These are phyloP conservation scores for Dinothrombium tinctorium DNA, from an alignment of 1,140 invertebrate genomes.

Conservation along the genomic window DNA sequence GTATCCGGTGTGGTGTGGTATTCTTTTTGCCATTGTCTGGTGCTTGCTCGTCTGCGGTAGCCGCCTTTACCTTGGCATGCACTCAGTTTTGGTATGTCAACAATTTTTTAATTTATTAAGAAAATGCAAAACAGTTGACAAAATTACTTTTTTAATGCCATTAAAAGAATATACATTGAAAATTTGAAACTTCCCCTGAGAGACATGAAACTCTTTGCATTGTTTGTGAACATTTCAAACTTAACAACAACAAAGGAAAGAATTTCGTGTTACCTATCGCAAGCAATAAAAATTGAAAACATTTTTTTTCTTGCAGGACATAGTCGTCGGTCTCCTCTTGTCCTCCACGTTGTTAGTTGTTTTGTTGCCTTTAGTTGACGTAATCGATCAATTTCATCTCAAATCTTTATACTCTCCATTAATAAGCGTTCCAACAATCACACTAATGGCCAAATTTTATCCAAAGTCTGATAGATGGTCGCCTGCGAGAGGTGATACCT, in stretches of 20 bases:
- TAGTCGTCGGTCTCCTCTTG: slow-evolving; percentile 42
- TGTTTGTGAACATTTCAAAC: too few species aligned
- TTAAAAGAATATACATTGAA: too few species aligned
- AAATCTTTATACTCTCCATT: slow-evolving; percentile 37
- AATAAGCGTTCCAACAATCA: slow-evolving; percentile 33
- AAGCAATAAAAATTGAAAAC: too few species aligned
- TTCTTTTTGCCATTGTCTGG: slow-evolving; percentile 29
- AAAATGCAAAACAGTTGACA: too few species aligned
- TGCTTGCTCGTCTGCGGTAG: slow-evolving; percentile 54
- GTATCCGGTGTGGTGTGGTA: slow-evolving; percentile 25
- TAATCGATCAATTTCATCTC: slow-evolving; percentile 42
- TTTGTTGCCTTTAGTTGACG: slow-evolving; percentile 44
- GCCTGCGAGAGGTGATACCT: slow-evolving; percentile 63
- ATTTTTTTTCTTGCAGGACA: slow-evolving; percentile 30
- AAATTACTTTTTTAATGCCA: too few species aligned
- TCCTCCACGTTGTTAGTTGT: slow-evolving; percentile 38
- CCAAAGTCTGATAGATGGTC: slow-evolving; percentile 46
- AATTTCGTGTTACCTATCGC: too few species aligned
- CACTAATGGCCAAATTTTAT: slow-evolving; percentile 41
- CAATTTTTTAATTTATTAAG: too few species aligned
- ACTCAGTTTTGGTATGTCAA: slow-evolving; percentile 45
- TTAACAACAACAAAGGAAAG: too few species aligned
- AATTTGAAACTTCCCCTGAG: too few species aligned
- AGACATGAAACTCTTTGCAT: too few species aligned
- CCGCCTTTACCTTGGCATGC: slow-evolving; percentile 74